Evolutionary conservation across 1,140 invertebrate genomes (phyloP).

Genomic region (Penaeus indicus): DNA sequence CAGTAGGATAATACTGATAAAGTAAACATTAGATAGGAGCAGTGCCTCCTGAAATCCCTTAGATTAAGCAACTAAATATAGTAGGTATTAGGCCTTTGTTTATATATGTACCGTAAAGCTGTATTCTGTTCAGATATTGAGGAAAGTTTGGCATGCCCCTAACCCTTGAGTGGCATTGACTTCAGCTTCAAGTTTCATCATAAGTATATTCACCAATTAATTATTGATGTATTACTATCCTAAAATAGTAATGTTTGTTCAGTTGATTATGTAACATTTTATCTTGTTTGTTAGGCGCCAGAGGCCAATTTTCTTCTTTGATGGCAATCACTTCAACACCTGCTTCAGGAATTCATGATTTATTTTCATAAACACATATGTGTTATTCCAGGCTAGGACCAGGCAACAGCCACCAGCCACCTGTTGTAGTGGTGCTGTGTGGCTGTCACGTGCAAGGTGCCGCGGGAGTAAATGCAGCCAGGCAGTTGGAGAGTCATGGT

Average conservation of each 20-base stretch:
- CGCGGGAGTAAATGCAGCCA: conserved; percentile 77
- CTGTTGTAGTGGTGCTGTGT: conserved; percentile 82
- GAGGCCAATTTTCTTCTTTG: neutral
- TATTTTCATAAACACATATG: neutral
- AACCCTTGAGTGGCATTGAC: too few species aligned
- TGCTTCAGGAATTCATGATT: neutral
- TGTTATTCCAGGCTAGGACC: conserved; percentile 75
- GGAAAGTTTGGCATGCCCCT: too few species aligned
- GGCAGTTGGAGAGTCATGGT: conserved; percentile 86
- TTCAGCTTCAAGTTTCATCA: too few species aligned
- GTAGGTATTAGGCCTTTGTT: too few species aligned
- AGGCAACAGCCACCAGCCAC: conserved; percentile 85
- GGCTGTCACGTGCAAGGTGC: conserved; percentile 74
- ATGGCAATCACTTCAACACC: neutral
- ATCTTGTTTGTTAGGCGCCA: neutral
- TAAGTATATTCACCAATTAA: too few species aligned
- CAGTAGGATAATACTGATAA: too few species aligned
- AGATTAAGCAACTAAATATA: too few species aligned
- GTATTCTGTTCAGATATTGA: neutral
- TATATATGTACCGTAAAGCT: neutral
- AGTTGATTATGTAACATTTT: neutral
- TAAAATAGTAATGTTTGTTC: too few species aligned
- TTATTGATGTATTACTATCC: too few species aligned
- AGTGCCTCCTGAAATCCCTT: too few species aligned
- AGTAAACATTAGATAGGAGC: too few species aligned